Conservation (phyloP, 1,140 invertebrate species). For the Saccostrea cuccullata region DNA sequence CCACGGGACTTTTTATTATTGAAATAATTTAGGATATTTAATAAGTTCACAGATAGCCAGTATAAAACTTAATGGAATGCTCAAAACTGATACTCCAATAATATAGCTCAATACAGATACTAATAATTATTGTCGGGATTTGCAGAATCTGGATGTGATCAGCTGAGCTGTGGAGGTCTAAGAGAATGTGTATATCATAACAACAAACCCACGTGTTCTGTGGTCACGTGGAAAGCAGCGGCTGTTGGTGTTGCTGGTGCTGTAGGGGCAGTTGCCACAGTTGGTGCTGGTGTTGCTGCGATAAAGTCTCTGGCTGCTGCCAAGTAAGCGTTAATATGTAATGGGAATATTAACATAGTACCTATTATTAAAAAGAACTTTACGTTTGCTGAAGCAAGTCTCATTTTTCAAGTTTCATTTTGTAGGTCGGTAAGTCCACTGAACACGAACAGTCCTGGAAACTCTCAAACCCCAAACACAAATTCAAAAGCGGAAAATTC, state of each 20-base stretch:
- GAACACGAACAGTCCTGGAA: background rate
- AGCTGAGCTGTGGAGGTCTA: background rate
- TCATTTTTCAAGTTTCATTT: background rate
- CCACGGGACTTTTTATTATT: too few relatives aligned
- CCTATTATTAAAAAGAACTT: background rate
- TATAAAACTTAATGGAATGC: too few relatives aligned
- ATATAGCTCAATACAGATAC: background rate
- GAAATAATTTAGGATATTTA: too few relatives aligned
- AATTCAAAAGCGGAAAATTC: background rate
- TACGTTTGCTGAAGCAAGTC: background rate
- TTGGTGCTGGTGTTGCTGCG: background rate
- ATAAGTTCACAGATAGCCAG: too few relatives aligned
- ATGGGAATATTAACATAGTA: background rate
- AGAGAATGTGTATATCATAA: background rate
- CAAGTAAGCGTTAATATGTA: background rate
- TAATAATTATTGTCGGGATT: background rate
- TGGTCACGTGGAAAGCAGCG: background rate
- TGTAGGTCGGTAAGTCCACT: background rate
- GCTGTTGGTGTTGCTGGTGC: background rate
- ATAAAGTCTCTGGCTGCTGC: background rate
- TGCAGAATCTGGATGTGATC: background rate
- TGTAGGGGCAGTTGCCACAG: background rate
- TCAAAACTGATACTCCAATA: background rate
- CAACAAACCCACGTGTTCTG: slow-evolving; percentile 4
- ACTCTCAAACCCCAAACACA: background rate